Base-by-base conservation (phyloP, 92 coral and sea anemone genomes). In the Desmophyllum pertusum region DNA sequence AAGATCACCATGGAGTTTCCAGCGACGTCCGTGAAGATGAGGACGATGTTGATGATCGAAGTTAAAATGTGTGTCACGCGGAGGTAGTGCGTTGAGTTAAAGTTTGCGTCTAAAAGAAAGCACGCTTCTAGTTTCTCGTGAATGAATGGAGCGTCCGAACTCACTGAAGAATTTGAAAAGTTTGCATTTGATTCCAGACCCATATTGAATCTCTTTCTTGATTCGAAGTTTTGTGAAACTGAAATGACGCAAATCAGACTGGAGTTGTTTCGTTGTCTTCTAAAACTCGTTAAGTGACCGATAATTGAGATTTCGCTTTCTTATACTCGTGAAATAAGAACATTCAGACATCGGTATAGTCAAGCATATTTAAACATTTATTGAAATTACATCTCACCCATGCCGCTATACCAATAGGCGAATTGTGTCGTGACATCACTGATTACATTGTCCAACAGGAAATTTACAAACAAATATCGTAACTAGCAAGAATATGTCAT, bases 51-150 rank as follows among this genome's bases (percentile, higher is more conserved):
- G 57, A 82, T 19, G 40, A 82, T 18, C 36, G 72, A 41, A 1
- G 86, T 82, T 57, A 82, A 18, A 30, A 82, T 72, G 71, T 82
- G 86, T 13, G 79, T 27, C 3, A 70, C 72, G 79, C 40, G 61
- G 19, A 82, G 86, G 57, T 53, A 82, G 25, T 70, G 41, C 10
- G 86, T 42, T 19, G 86, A 39, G 30, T 72, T 30, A 30, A 82
- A 82, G 43, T 82, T 82, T 6, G 55, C 70, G 45, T 72, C 70
- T 29, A 71, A 72, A 27, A 70, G 69, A 3, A 82, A 82, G 55
- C 86, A 82, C 15, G 59, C 31, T 0, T 80, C 51, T 36, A n/a
- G n/a, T n/a, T 50, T 40, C 23, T 25, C 65, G 41, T 35, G 10
- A 25, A 31, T 11, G 46, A 41, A 36, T 35, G 84, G 33, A 10